Evolutionary conservation across 1,140 invertebrate species (phyloP).

Genomic region (Coelopa frigida): DNA sequence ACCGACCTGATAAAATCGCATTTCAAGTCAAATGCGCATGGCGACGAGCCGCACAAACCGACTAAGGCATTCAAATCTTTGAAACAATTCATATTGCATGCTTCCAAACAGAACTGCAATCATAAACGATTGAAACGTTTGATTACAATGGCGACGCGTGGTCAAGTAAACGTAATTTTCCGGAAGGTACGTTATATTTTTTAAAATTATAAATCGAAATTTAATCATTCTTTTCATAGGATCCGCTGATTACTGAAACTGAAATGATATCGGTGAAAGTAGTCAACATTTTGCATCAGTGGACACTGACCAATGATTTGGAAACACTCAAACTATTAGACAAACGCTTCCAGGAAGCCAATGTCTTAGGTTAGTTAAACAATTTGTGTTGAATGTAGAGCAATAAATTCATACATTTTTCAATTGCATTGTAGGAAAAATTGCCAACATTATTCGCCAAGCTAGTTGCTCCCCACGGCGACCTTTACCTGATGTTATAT

Average conservation of each 20-base stretch:
- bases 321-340: slow-evolving; percentile 27
- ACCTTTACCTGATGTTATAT: slow-evolving; percentile 28
- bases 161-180: slow-evolving; percentile 33
- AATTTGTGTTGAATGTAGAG: slow-evolving; percentile 2
- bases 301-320: slow-evolving; percentile 32
- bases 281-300: slow-evolving; percentile 26
- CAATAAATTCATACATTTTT: neutral
- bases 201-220: neutral
- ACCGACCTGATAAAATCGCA: slow-evolving; percentile 24
- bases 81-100: slow-evolving; percentile 29
- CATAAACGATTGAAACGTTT: slow-evolving; percentile 33
- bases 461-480: slow-evolving; percentile 22
- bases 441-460: slow-evolving; percentile 35
- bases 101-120: slow-evolving; percentile 35
- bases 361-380: slow-evolving; percentile 29
- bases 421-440: slow-evolving; percentile 25
- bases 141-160: slow-evolving; percentile 26
- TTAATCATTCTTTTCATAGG: neutral
- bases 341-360: slow-evolving; percentile 30
- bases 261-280: slow-evolving; percentile 30
- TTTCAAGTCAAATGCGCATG: slow-evolving; percentile 16
- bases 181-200: slow-evolving; percentile 26
- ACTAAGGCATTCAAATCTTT: slow-evolving; percentile 18
- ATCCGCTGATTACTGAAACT: slow-evolving; percentile 15
- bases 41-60: too few species aligned